Percentiles rank a stretch among this genome's conserved stretches.
These are phyloP conservation scores for Ascidia mentula DNA, from an alignment of 23 tunicate genomes.

Conservation along the genomic window DNA sequence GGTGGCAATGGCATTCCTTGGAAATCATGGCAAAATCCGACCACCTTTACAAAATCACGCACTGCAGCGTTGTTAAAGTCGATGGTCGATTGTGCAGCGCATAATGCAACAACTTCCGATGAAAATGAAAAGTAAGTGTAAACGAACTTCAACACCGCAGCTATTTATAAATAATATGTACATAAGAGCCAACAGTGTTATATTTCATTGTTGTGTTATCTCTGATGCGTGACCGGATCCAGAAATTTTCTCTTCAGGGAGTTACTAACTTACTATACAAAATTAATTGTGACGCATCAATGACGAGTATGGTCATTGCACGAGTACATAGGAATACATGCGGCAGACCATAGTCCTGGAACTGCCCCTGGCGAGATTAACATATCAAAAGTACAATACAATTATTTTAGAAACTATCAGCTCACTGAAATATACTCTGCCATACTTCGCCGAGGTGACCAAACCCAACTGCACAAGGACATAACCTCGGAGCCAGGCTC, in stretches of 20 bases:
- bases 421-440: constrained; percentile 72
- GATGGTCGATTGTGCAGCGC: constrained; percentile 26
- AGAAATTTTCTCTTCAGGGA: too few species aligned
- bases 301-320: neutral
- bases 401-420: constrained; percentile 35
- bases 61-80: constrained; percentile 44
- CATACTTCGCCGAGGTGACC: constrained; percentile 75
- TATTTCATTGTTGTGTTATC: too few species aligned
- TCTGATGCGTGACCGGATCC: too few species aligned
- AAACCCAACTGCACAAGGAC: constrained; percentile 50
- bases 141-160: too few species aligned
- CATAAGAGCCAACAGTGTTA: too few species aligned
- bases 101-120: neutral
- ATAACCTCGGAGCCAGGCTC: neutral
- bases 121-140: constrained; percentile 3
- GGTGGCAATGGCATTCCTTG: constrained; percentile 85
- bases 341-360: neutral
- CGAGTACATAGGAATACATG: neutral
- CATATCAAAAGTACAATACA: neutral
- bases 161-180: too few species aligned
- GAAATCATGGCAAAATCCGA: constrained; percentile 92
- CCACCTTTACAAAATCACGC: constrained; percentile 44
- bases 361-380: neutral
- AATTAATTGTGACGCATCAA: too few species aligned
- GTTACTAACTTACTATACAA: too few species aligned